Conservation (phyloP, 23 tunicate species). For the Clavelina lepadiformis region DNA sequence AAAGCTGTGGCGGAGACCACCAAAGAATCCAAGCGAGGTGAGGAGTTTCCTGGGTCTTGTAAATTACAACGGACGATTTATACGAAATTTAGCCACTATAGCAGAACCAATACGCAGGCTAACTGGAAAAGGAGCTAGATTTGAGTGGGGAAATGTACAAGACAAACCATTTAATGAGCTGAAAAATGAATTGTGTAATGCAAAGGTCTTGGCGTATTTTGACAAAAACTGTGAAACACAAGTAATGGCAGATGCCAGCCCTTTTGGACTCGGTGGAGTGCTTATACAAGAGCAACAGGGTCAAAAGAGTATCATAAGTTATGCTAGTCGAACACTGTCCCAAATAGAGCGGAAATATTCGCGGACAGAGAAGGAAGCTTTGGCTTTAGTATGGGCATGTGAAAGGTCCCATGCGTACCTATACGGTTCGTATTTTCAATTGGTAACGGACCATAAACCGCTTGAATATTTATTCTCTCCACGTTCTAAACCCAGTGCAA, state of each 20-base stretch:
- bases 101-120: too few relatives aligned
- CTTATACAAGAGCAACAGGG: conserved; percentile 7
- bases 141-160: too few relatives aligned
- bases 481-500: conserved; percentile 3
- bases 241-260: conserved; percentile 11
- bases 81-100: too few relatives aligned
- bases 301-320: not conserved
- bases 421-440: conserved; percentile 9
- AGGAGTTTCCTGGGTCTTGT: too few relatives aligned
- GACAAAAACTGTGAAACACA: not conserved
- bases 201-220: too few relatives aligned
- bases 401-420: conserved; percentile 7
- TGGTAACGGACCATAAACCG: conserved; percentile 5
- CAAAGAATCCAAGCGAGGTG: too few relatives aligned
- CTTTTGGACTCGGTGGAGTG: not conserved
- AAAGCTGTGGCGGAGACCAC: too few relatives aligned
- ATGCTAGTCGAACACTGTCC: conserved; percentile 8
- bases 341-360: not conserved
- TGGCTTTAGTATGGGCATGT: conserved; percentile 12
- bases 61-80: too few relatives aligned
- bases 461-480: conserved; percentile 5
- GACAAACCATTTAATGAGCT: too few relatives aligned
- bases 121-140: too few relatives aligned
- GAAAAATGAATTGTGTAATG: too few relatives aligned
- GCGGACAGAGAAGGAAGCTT: conserved; percentile 8